Percentiles rank a stretch among this genome's conserved stretches.
Conservation (phyloP, 1,140 invertebrate species). For the Macrostomum lignano region DNA sequence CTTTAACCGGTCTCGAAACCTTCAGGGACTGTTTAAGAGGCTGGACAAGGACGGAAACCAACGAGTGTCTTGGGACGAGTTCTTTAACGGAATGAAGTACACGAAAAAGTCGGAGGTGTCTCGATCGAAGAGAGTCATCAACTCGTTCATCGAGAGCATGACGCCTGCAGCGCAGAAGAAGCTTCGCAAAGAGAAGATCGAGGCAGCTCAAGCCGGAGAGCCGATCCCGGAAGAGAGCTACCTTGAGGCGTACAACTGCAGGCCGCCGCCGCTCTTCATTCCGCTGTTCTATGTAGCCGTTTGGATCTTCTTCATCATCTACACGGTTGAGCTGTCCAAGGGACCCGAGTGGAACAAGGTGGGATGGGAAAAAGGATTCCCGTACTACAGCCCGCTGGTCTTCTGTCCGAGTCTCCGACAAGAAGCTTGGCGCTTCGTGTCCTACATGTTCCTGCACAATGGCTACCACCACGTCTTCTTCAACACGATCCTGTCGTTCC, state of each 20-base stretch:
- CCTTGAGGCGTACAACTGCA: slow-evolving; percentile 53
- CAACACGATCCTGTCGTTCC: slow-evolving; percentile 60
- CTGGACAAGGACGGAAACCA: neutral
- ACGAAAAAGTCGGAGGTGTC: neutral
- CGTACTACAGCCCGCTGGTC: slow-evolving; percentile 27
- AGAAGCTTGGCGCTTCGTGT: slow-evolving; percentile 68
- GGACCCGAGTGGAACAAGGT: too few species aligned
- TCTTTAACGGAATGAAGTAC: neutral
- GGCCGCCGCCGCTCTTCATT: slow-evolving; percentile 56
- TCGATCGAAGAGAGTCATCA: neutral
- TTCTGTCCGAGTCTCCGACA: slow-evolving; percentile 62
- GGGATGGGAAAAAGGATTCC: slow-evolving; percentile 7
- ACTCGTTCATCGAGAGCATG: too few species aligned
- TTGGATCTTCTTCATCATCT: too few species aligned
- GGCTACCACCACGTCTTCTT: slow-evolving; percentile 60
- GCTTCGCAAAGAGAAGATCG: neutral
- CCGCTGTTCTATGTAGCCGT: slow-evolving; percentile 31
- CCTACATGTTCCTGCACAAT: slow-evolving; percentile 80
- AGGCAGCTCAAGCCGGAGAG: neutral
- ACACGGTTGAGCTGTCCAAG: too few species aligned
- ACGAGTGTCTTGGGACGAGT: neutral
- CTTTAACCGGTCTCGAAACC: neutral
- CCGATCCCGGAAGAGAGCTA: slow-evolving; percentile 31
- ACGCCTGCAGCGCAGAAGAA: neutral
- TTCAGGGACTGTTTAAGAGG: neutral